These are phyloP conservation scores for Acrocephalus scirpaceus DNA, from an alignment of 2,797 vertebrate species.

Conservation along the genomic window DNA sequence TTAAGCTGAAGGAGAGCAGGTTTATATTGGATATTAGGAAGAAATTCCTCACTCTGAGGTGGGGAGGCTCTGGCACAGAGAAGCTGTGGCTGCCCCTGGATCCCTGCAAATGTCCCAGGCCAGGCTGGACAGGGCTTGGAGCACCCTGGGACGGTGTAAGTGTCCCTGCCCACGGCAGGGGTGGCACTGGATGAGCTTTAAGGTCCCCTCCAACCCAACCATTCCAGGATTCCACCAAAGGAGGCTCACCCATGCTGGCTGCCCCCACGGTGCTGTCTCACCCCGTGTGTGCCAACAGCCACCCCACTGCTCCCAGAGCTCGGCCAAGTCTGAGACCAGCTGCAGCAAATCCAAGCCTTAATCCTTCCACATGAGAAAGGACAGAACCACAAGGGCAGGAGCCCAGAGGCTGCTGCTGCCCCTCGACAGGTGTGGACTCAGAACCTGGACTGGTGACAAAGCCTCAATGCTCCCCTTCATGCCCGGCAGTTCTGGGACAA, in stretches of 20 bases:
- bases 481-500: not conserved
- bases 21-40: not conserved
- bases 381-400: not conserved
- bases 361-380: not conserved
- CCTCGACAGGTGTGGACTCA: not conserved
- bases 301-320: accelerated
- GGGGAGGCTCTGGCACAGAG: not conserved
- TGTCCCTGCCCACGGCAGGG: not conserved
- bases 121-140: not conserved
- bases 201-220: not conserved
- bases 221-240: not conserved
- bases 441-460: not conserved
- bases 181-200: not conserved
- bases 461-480: not conserved
- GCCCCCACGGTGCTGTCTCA: accelerated
- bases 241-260: accelerated
- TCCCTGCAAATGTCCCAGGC: not conserved
- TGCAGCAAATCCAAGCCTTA: not conserved
- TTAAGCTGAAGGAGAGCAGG: not conserved
- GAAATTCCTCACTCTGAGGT: not conserved
- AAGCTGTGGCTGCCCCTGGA: not conserved
- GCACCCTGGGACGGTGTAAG: accelerated
- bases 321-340: not conserved
- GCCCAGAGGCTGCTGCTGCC: not conserved
- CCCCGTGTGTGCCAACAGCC: accelerated